phyloP scores from a whole-genome alignment of 1,140 invertebrate species.

The Homarus americanus region DNA sequence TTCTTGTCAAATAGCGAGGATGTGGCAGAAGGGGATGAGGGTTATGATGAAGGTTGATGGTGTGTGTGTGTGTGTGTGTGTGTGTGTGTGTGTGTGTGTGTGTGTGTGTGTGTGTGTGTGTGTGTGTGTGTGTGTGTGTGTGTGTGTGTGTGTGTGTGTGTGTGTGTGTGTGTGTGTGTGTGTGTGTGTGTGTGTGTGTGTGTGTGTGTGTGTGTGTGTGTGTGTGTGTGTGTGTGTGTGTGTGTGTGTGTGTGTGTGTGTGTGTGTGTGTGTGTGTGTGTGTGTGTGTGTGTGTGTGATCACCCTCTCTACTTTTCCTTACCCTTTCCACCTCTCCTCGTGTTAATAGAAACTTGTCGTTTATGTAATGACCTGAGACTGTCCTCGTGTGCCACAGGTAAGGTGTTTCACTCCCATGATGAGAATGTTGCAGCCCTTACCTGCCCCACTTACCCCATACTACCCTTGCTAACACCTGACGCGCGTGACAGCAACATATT shows the following conservation, averaged over 20 bases:
- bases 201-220: not conserved
- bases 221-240: conserved; percentile 3
- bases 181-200: conserved; percentile 10
- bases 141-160: conserved; percentile 29
- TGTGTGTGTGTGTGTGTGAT: not conserved
- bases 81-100: conserved; percentile 22
- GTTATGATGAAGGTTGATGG: not conserved
- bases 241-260: not conserved
- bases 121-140: conserved; percentile 32
- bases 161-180: conserved; percentile 25
- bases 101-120: conserved; percentile 32
- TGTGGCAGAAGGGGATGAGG: not conserved
- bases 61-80: not conserved
- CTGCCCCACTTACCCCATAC: too few relatives aligned
- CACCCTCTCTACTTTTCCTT: too few relatives aligned
- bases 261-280: not conserved
- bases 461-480: too few relatives aligned
- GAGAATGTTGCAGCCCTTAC: too few relatives aligned
- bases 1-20: too few relatives aligned
- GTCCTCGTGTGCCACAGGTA: too few relatives aligned
- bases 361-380: too few relatives aligned
- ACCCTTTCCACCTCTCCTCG: too few relatives aligned
- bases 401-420: too few relatives aligned
- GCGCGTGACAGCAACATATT: too few relatives aligned
- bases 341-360: too few relatives aligned